Percentiles rank a stretch among this genome's conserved stretches.
Evolutionary conservation across 2,888 invertebrate genomes (phyloP).

Genomic region (Chymomyza fuscimana): DNA sequence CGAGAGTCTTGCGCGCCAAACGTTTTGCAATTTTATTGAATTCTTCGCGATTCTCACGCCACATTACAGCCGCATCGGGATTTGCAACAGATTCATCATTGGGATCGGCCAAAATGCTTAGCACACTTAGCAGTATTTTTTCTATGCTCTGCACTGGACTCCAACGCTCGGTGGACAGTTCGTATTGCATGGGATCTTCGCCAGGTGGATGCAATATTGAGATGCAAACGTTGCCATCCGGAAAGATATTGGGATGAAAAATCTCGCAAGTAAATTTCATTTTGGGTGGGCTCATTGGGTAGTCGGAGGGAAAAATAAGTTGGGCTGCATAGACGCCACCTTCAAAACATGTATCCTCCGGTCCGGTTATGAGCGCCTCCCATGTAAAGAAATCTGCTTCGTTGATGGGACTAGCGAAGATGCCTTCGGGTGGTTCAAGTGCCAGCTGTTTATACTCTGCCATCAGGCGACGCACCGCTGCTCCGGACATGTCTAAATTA

Average conservation of each 20-base stretch:
- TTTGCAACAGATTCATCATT: conserved; percentile 99
- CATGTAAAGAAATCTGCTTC: conserved; percentile 99
- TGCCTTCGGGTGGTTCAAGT: conserved; percentile 98
- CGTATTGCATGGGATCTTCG: conserved; percentile 99
- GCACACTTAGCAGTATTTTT: conserved; percentile 98
- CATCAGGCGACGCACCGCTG: conserved; percentile 90
- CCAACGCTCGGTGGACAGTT: conserved; percentile 98
- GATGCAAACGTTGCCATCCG: conserved; percentile 99
- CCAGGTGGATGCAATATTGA: conserved; percentile 99
- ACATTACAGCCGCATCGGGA: conserved; percentile 99
- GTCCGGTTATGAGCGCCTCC: conserved; percentile 98
- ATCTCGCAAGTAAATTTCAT: conserved; percentile 99
- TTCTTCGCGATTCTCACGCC: conserved; percentile 96
- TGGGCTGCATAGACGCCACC: conserved; percentile 98
- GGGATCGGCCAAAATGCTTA: conserved; percentile 99
- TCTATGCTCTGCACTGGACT: conserved; percentile 99
- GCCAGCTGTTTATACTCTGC: conserved; percentile 96
- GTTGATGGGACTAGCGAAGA: conserved; percentile 97
- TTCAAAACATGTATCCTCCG: conserved; percentile 98
- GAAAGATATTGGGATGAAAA: conserved; percentile 99
- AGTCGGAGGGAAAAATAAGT: conserved; percentile 95
- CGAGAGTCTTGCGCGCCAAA: conserved; percentile 94
- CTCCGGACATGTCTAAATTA: conserved; percentile 86
- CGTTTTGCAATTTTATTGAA: conserved; percentile 96
- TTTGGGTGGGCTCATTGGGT: conserved; percentile 98